phyloP scores from a whole-genome alignment of 1,140 invertebrate species.

The Drosophila mojavensis region DNA sequence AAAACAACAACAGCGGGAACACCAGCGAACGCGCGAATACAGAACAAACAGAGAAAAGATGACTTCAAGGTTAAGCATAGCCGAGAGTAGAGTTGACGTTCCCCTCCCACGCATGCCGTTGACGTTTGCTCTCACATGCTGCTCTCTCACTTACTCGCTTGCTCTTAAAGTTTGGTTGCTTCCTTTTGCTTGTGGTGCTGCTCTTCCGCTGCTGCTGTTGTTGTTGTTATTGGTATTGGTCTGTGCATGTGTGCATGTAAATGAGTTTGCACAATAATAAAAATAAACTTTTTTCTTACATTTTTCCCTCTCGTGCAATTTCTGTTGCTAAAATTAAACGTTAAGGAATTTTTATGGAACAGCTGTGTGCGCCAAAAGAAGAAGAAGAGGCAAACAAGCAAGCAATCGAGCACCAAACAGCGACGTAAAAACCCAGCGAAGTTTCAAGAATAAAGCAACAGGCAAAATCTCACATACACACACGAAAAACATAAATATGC shows the following conservation, averaged over 20 bases:
- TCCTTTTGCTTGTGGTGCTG: constrained; percentile 27
- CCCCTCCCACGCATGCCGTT: constrained; percentile 45
- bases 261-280: constrained; percentile 57
- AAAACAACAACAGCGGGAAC: constrained; percentile 1
- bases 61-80: constrained; percentile 57
- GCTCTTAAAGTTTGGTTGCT: constrained; percentile 33
- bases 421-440: constrained; percentile 55
- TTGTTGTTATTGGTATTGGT: constrained; percentile 12
- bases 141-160: constrained; percentile 11
- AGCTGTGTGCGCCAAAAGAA: constrained; percentile 65
- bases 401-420: constrained; percentile 17
- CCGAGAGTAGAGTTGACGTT: constrained; percentile 48
- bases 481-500: constrained; percentile 14
- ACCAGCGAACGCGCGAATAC: constrained; percentile 34
- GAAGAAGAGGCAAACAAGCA: constrained; percentile 7
- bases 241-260: constrained; percentile 47
- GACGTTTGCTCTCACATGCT: constrained; percentile 22
- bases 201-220: constrained; percentile 6
- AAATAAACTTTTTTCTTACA: constrained; percentile 54
- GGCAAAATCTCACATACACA: constrained; percentile 31
- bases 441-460: constrained; percentile 68
- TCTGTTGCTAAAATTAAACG: constrained; percentile 58
- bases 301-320: constrained; percentile 50
- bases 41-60: constrained; percentile 47
- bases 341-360: constrained; percentile 58